Base-by-base conservation (phyloP, 1,140 invertebrate species). In the Ips nitidus region DNA sequence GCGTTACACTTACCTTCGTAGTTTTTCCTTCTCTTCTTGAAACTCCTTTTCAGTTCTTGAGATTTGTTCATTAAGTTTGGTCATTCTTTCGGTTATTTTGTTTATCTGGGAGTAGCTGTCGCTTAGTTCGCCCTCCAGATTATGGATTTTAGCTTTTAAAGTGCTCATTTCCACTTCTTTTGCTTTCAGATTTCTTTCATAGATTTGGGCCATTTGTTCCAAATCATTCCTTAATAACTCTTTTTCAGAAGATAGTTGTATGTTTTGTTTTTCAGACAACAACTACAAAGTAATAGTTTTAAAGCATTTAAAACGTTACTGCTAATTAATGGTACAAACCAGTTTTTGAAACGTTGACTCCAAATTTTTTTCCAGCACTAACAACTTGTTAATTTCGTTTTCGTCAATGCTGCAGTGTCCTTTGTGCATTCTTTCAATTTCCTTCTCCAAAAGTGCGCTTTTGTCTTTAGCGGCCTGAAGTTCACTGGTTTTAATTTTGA, bases 161-260 rank as follows among this genome's bases (percentile, higher is more conserved):
- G 73, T 69, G 39, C 73, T 66, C 60, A 78, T 77, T 75, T 82
- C 80, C 50, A 76, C 71, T 69, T 80, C 78, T 63, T 74, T 74
- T 39, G 73, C 75, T 74, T 77, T 78, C 37, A 79, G 74, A 64
- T 80, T 77, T 70, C 75, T 76, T 67, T 81, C 76, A 58, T 78
- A 80, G 38, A 74, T 63, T n/a, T 73, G 71, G 1, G 76, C 72
- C 74, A 81, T 77, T 69, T 81, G 77, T 50, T 81, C 76, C 53
- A 81, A 71, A 62, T 82, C 80, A 60, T 75, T 75, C 74, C 77
- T 79, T n/a, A 81, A 60, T 52, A 71, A 74, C 47, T 79, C 76
- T 56, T 75, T 78, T 74, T 82, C 79, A 1, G 79, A 75, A 38
- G 66, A 69, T 5, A 81, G 59, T 66, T 80, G 78, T 50, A 81